These are phyloP conservation scores for Antitype chi DNA, from an alignment of 2,888 invertebrate species.

Conservation along the genomic window DNA sequence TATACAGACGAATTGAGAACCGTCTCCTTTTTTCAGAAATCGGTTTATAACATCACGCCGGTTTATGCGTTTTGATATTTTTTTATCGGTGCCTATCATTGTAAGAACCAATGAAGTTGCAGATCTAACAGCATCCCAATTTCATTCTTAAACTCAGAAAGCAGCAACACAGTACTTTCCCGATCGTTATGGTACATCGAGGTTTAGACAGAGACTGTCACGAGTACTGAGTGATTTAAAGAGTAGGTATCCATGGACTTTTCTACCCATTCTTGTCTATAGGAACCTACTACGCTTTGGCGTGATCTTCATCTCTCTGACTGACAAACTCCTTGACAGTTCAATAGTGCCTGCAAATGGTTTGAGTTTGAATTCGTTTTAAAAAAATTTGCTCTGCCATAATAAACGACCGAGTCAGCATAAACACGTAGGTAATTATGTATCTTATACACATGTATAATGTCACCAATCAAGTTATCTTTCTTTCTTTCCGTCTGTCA, in stretches of 20 bases:
- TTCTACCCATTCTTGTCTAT: neutral
- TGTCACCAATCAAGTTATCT: slow-evolving; percentile 31
- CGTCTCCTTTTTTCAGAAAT: too few relatives aligned
- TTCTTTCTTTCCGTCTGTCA: slow-evolving; percentile 2
- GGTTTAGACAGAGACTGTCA: neutral
- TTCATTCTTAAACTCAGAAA: neutral
- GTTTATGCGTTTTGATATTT: neutral
- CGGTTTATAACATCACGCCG: neutral
- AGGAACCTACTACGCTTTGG: neutral
- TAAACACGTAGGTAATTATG: neutral
- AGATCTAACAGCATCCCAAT: neutral
- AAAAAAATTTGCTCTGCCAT: neutral
- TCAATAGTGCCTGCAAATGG: too few relatives aligned
- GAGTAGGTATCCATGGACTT: too few relatives aligned
- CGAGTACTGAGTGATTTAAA: neutral
- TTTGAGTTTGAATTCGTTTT: neutral
- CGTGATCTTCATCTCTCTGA: too few relatives aligned
- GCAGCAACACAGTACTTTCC: neutral
- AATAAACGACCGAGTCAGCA: neutral
- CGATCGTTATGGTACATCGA: neutral
- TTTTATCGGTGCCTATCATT: neutral
- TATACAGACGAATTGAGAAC: too few relatives aligned
- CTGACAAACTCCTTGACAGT: too few relatives aligned
- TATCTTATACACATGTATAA: neutral
- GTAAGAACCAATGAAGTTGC: neutral